Percentiles rank a stretch among this genome's conserved stretches.
phyloP scores from a whole-genome alignment of 2,113 vertebrate species.

The Leucoraja erinaceus region DNA sequence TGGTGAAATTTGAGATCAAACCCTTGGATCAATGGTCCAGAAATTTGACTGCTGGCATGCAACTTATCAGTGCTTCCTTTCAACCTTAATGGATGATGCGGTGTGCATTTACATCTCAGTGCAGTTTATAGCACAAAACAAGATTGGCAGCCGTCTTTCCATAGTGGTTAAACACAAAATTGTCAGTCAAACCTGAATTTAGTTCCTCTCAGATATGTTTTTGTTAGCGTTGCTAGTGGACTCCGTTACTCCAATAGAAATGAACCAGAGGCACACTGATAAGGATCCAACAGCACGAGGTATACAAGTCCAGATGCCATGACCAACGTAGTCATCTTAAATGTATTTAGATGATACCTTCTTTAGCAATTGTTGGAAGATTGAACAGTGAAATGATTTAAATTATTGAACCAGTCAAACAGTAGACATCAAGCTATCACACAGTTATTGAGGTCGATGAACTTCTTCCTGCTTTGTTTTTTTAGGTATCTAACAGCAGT shows the following conservation, averaged over 20 bases:
- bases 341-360: not conserved
- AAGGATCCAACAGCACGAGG: not conserved
- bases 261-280: not conserved
- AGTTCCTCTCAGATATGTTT: not conserved
- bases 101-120: not conserved
- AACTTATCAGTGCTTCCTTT: not conserved
- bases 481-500: slow-evolving; percentile 74
- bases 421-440: slow-evolving; percentile 51
- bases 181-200: not conserved
- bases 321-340: not conserved
- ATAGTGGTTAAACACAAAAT: not conserved
- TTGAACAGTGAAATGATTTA: not conserved
- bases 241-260: not conserved
- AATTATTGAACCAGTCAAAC: not conserved
- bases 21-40: too few relatives aligned
- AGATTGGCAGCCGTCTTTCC: not conserved
- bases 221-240: not conserved
- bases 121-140: not conserved
- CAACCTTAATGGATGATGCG: not conserved
- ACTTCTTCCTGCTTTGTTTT: slow-evolving; percentile 63
- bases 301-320: not conserved
- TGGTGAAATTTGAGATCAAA: too few relatives aligned
- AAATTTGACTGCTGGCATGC: too few relatives aligned
- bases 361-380: slow-evolving; percentile 10
- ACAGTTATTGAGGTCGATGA: slow-evolving; percentile 79